Conservation (phyloP, 2,113 vertebrate genomes). For the Scomber colias region DNA sequence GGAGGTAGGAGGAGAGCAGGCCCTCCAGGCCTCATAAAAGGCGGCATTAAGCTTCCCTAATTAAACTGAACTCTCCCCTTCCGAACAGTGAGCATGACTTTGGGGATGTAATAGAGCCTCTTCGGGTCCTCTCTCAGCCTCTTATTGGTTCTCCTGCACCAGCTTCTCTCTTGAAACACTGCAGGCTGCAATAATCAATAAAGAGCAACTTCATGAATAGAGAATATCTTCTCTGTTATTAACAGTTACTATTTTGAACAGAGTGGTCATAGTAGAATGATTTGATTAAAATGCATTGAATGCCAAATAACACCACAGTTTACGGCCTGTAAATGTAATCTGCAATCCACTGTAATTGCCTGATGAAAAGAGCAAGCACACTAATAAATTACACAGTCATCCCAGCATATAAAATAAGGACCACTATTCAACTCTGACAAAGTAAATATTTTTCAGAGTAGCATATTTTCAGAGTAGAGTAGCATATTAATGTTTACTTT, state of each 20-base stretch:
- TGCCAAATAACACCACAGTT: slow-evolving; percentile 62
- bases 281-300: slow-evolving; percentile 77
- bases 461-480: no score
- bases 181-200: slow-evolving; percentile 65
- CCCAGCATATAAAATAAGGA: slow-evolving; percentile 49
- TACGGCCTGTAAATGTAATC: slow-evolving; percentile 71
- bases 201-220: slow-evolving; percentile 60
- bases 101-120: slow-evolving; percentile 50
- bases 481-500: no score
- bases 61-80: slow-evolving; percentile 74
- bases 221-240: slow-evolving; percentile 52
- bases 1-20: slow-evolving; percentile 34
- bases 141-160: slow-evolving; percentile 26
- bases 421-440: slow-evolving; percentile 41
- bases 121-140: slow-evolving; percentile 38
- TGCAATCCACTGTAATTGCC: slow-evolving; percentile 68
- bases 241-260: slow-evolving; percentile 57
- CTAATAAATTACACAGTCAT: slow-evolving; percentile 71
- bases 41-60: slow-evolving; percentile 72
- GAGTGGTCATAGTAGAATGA: slow-evolving; percentile 40
- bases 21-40: slow-evolving; percentile 74
- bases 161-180: slow-evolving; percentile 34
- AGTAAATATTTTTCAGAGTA: no score
- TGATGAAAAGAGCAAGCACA: slow-evolving; percentile 41
- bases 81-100: slow-evolving; percentile 57